phyloP scores from a whole-genome alignment of 2,888 invertebrate species.

The Drosophila neotestacea region DNA sequence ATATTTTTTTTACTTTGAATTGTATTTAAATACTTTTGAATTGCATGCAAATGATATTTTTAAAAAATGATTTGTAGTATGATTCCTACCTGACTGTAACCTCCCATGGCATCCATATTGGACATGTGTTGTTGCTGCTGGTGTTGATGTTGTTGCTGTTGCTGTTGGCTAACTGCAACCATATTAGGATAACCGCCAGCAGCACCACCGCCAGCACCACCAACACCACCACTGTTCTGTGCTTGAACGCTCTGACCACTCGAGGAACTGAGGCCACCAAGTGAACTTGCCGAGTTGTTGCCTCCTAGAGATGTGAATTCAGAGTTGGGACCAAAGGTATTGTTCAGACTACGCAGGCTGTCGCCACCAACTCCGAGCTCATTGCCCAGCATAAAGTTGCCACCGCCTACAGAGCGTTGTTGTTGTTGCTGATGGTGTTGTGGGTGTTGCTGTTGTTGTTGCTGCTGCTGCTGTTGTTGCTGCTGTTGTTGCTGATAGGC shows the following conservation, averaged over 20 bases:
- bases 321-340: slow-evolving; percentile 85
- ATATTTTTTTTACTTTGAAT: no score
- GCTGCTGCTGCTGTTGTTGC: slow-evolving; percentile 83
- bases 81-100: slow-evolving; percentile 84
- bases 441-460: slow-evolving; percentile 81
- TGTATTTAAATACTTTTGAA: no score
- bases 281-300: slow-evolving; percentile 54
- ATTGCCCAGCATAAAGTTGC: slow-evolving; percentile 79
- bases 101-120: slow-evolving; percentile 84
- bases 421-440: slow-evolving; percentile 64
- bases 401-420: slow-evolving; percentile 59
- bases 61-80: no score
- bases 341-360: slow-evolving; percentile 84
- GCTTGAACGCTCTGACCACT: slow-evolving; percentile 52
- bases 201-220: slow-evolving; percentile 21
- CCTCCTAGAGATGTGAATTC: slow-evolving; percentile 81
- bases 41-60: no score
- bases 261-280: slow-evolving; percentile 52
- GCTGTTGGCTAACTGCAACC: slow-evolving; percentile 79
- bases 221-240: slow-evolving; percentile 14
- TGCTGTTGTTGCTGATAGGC: slow-evolving; percentile 58
- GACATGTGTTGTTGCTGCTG: slow-evolving; percentile 73
- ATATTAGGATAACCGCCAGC: slow-evolving; percentile 47
- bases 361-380: slow-evolving; percentile 77
- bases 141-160: slow-evolving; percentile 76